Conservation (phyloP, 2,797 vertebrate genomes). For the Megalops cyprinoides region DNA sequence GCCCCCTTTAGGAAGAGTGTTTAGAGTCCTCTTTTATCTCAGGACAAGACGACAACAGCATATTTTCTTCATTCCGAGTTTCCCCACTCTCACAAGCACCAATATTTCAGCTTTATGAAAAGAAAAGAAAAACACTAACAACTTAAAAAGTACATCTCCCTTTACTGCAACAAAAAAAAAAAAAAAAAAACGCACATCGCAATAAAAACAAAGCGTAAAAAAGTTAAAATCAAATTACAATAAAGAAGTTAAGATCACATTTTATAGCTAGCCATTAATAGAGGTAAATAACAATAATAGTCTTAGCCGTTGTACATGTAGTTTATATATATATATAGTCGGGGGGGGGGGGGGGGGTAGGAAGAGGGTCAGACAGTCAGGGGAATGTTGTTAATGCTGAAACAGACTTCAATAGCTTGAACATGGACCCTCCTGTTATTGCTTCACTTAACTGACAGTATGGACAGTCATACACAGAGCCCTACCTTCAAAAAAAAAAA, state of each 20-base stretch:
- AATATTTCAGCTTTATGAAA: constrained; percentile 46
- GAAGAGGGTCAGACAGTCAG: constrained; percentile 67
- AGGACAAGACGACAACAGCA: constrained; percentile 59
- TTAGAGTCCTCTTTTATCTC: constrained; percentile 62
- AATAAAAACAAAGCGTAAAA: constrained; percentile 75
- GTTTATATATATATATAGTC: constrained; percentile 76
- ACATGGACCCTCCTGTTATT: constrained; percentile 58
- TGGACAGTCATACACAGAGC: neutral
- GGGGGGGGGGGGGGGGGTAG: constrained; percentile 53
- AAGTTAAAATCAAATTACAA: constrained; percentile 72
- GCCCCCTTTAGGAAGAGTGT: constrained; percentile 10
- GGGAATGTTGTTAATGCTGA: constrained; percentile 54
- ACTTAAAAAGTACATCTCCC: constrained; percentile 64
- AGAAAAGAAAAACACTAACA: constrained; percentile 22
- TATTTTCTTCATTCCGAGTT: constrained; percentile 37
- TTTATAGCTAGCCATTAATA: constrained; percentile 73
- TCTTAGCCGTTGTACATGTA: constrained; percentile 72
- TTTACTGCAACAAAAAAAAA: constrained; percentile 72
- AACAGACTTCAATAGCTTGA: constrained; percentile 55
- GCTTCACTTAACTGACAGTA: constrained; percentile 53
- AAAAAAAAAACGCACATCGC: constrained; percentile 78
- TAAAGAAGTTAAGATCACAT: constrained; percentile 77
- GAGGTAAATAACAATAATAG: constrained; percentile 71
- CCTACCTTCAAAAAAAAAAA: neutral
- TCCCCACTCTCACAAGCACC: constrained; percentile 64